These are phyloP conservation scores for Spodoptera picta DNA, from an alignment of 2,888 invertebrate genomes.

Conservation along the genomic window DNA sequence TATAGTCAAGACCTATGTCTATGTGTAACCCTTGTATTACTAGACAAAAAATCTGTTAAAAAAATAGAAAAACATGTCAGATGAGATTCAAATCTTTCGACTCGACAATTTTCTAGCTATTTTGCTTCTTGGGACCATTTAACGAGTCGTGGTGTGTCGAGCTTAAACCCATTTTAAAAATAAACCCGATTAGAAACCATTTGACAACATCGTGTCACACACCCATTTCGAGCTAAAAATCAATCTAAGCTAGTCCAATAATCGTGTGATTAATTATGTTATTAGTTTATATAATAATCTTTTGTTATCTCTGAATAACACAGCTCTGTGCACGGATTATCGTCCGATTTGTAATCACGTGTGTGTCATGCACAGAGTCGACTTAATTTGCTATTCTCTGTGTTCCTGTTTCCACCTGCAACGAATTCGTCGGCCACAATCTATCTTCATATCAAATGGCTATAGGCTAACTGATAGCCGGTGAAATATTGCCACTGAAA, in stretches of 20 bases:
- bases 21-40: too few species aligned
- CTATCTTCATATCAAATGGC: too few species aligned
- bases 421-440: neutral
- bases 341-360: slow-evolving; percentile 37
- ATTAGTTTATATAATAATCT: slow-evolving; percentile 26
- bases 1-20: too few species aligned
- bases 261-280: slow-evolving; percentile 42
- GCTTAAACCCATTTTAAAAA: too few species aligned
- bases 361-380: slow-evolving; percentile 31
- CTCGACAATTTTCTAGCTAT: too few species aligned
- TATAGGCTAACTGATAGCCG: too few species aligned
- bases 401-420: neutral
- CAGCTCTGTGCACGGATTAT: slow-evolving; percentile 15
- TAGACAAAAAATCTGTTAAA: too few species aligned
- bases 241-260: slow-evolving; percentile 5
- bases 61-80: too few species aligned
- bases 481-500: too few species aligned
- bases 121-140: too few species aligned
- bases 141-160: too few species aligned
- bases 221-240: slow-evolving; percentile 2
- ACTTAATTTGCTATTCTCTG: neutral
- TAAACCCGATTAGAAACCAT: neutral
- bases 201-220: slow-evolving; percentile 1
- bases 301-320: slow-evolving; percentile 26
- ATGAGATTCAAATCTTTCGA: too few species aligned